Evolutionary conservation across 2,797 vertebrate genomes (phyloP).

Genomic region (Naso thynnoides): DNA sequence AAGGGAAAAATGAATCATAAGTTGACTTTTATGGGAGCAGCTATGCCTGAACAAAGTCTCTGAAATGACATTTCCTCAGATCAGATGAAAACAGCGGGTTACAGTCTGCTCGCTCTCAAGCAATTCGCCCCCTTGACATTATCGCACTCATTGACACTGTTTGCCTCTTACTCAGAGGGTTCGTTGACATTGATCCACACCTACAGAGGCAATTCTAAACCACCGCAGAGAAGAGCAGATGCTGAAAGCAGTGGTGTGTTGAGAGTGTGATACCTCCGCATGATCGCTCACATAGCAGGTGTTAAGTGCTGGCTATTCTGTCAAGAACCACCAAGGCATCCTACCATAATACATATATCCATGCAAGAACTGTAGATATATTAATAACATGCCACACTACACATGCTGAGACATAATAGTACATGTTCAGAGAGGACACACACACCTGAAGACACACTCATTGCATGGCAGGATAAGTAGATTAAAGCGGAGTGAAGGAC

Average conservation of each 20-base stretch:
- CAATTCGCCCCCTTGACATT: conserved; percentile 29
- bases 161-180: conserved; percentile 50
- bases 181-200: conserved; percentile 67
- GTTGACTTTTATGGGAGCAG: background rate
- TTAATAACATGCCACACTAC: background rate
- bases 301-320: conserved; percentile 48
- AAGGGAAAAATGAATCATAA: conserved; percentile 9
- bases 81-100: conserved; percentile 40
- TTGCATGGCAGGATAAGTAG: conserved; percentile 18
- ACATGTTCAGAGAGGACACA: background rate
- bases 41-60: conserved; percentile 24
- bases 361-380: background rate
- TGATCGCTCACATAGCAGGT: conserved; percentile 30
- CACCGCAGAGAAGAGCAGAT: conserved; percentile 38
- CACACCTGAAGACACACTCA: background rate
- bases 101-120: conserved; percentile 27
- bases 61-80: conserved; percentile 29
- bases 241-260: conserved; percentile 46
- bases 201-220: conserved; percentile 53
- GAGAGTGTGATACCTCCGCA: conserved; percentile 31
- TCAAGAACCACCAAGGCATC: conserved; percentile 15
- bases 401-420: background rate
- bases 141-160: conserved; percentile 47
- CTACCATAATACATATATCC: conserved; percentile 7
- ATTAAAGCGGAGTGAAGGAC: conserved; percentile 40